Conservation (phyloP, 2,113 vertebrate species). For the Taurulus bubalis region DNA sequence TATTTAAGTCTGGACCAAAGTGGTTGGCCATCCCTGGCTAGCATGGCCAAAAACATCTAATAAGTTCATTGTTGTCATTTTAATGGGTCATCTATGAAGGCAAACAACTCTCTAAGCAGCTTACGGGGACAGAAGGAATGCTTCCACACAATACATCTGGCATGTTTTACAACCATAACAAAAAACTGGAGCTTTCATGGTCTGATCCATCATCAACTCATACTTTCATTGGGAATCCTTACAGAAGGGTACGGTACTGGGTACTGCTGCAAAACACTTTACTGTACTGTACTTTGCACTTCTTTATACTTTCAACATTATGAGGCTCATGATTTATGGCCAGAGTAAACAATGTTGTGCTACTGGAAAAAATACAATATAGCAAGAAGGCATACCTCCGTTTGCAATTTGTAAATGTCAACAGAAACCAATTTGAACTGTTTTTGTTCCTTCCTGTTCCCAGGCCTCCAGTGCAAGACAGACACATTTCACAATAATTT, state of each 20-base stretch:
- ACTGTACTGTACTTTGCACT: conserved; percentile 42
- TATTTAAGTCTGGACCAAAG: neutral
- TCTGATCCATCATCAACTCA: neutral
- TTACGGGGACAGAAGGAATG: neutral
- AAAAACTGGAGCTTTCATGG: neutral
- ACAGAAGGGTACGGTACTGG: neutral
- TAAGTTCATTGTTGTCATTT: neutral
- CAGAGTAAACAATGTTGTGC: conserved; percentile 38
- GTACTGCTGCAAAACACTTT: neutral
- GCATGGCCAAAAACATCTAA: neutral
- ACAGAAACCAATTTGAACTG: conserved; percentile 22
- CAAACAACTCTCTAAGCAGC: neutral
- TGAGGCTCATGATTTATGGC: conserved; percentile 37
- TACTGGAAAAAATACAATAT: conserved; percentile 21
- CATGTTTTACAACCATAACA: conserved; percentile 3
- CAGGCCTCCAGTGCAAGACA: neutral
- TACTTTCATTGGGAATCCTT: conserved; percentile 27
- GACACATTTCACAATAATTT: conserved; percentile 8
- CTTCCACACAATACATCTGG: neutral
- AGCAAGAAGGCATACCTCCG: conserved; percentile 38
- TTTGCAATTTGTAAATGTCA: conserved; percentile 45
- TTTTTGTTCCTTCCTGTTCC: neutral
- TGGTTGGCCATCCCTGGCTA: neutral
- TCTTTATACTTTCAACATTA: conserved; percentile 21
- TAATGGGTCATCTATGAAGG: neutral